Evolutionary conservation across 1,140 invertebrate species (phyloP).

Genomic region (Drosophila novamexicana): DNA sequence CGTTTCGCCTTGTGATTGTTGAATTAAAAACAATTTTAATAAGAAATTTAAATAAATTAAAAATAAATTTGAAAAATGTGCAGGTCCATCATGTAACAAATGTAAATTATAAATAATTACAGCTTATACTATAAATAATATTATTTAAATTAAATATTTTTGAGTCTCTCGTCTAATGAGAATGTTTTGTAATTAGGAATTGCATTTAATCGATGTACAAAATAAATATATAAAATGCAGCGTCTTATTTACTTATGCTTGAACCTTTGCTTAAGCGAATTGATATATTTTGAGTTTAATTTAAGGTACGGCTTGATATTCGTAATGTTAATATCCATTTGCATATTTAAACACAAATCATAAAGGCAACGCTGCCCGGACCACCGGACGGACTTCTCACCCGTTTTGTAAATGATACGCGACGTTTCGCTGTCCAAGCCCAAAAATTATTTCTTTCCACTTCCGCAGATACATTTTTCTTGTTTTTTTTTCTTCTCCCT

Average conservation of each 20-base stretch:
- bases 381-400: constrained; percentile 23
- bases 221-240: too few species aligned
- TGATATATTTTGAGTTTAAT: not conserved
- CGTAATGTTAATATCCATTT: constrained; percentile 22
- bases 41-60: not conserved
- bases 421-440: constrained; percentile 31
- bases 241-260: not conserved
- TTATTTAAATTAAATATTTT: too few species aligned
- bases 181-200: not conserved
- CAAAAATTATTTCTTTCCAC: constrained; percentile 57
- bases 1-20: not conserved
- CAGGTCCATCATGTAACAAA: too few species aligned
- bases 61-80: too few species aligned
- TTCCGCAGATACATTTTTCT: constrained; percentile 30
- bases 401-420: constrained; percentile 47
- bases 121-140: too few species aligned
- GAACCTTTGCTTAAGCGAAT: constrained; percentile 4
- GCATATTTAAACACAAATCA: constrained; percentile 28
- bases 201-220: not conserved
- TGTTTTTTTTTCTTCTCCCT: constrained; percentile 17
- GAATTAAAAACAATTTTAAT: not conserved
- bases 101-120: too few species aligned
- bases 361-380: constrained; percentile 10
- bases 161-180: too few species aligned
- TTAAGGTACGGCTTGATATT: not conserved